These are phyloP conservation scores for Ophion obscuratus DNA, from an alignment of 2,888 invertebrate species.

Conservation along the genomic window DNA sequence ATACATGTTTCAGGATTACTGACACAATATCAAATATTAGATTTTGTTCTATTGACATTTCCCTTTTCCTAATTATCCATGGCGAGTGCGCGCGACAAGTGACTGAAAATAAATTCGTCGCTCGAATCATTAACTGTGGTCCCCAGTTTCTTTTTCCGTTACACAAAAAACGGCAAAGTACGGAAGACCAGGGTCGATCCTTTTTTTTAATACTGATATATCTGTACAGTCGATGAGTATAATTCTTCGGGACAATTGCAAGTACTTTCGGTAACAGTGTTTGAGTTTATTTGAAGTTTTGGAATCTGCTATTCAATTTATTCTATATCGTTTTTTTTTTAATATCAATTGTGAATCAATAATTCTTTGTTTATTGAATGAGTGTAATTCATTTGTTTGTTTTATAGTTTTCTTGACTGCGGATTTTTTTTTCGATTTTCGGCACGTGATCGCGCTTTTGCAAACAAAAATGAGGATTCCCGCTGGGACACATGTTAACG, in stretches of 20 bases:
- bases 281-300: too few species aligned
- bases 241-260: neutral
- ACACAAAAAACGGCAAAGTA: neutral
- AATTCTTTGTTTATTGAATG: neutral
- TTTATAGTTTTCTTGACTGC: neutral
- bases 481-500: too few species aligned
- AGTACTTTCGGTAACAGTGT: too few species aligned
- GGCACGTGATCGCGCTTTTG: neutral
- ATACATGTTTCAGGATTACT: neutral
- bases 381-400: neutral
- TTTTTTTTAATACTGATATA: constrained; percentile 76
- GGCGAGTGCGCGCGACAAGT: neutral
- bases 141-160: constrained; percentile 20
- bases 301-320: neutral
- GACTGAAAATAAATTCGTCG: neutral
- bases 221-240: constrained; percentile 64
- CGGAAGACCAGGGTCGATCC: constrained; percentile 1
- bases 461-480: neutral
- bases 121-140: neutral
- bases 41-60: neutral
- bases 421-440: neutral
- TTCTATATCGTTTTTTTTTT: neutral
- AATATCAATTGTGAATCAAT: neutral
- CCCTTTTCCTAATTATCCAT: constrained; percentile 33
- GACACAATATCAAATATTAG: neutral